A percentile compares a stretch with the other conserved stretches of the same genome.
Evolutionary conservation across 2,113 vertebrate genomes (phyloP).

Genomic region (Gila orcuttii): DNA sequence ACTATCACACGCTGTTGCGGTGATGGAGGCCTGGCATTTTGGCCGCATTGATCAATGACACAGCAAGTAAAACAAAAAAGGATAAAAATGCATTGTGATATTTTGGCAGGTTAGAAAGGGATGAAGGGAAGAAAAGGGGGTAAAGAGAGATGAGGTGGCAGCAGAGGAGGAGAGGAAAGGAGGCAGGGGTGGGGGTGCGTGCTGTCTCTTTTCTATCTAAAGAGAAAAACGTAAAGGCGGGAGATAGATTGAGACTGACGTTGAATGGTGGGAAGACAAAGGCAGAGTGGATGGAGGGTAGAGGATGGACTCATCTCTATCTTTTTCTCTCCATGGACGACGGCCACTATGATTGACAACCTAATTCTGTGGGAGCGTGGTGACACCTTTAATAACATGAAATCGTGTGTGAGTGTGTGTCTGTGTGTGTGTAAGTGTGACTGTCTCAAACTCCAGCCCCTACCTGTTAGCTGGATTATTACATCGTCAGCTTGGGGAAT

Average conservation of each 20-base stretch:
- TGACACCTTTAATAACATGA: constrained; percentile 57
- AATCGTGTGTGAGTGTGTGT: constrained; percentile 30
- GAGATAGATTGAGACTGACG: constrained; percentile 26
- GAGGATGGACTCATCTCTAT: constrained; percentile 37
- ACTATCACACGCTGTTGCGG: constrained; percentile 63
- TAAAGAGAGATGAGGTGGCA: constrained; percentile 1
- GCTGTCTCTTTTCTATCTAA: constrained; percentile 40
- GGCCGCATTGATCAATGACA: constrained; percentile 81
- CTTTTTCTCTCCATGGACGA: constrained; percentile 32
- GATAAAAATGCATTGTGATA: constrained; percentile 75
- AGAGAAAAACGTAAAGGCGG: constrained; percentile 41
- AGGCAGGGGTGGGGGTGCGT: constrained; percentile 15
- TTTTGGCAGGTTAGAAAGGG: constrained; percentile 74
- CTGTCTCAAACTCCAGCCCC: constrained; percentile 21
- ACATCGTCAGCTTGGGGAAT: constrained; percentile 20
- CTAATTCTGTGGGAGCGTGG: constrained; percentile 49
- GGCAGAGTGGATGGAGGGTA: constrained; percentile 18
- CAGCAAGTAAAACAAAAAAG: constrained; percentile 70
- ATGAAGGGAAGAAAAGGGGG: constrained; percentile 41
- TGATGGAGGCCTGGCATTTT: constrained; percentile 83
- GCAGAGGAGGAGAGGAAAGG: not conserved
- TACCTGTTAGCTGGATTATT: constrained; percentile 50
- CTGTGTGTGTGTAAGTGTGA: constrained; percentile 27
- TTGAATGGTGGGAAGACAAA: constrained; percentile 29
- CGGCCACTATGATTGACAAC: constrained; percentile 50